phyloP scores from a whole-genome alignment of 1,140 invertebrate genomes.

The Drosophila tsacasi region DNA sequence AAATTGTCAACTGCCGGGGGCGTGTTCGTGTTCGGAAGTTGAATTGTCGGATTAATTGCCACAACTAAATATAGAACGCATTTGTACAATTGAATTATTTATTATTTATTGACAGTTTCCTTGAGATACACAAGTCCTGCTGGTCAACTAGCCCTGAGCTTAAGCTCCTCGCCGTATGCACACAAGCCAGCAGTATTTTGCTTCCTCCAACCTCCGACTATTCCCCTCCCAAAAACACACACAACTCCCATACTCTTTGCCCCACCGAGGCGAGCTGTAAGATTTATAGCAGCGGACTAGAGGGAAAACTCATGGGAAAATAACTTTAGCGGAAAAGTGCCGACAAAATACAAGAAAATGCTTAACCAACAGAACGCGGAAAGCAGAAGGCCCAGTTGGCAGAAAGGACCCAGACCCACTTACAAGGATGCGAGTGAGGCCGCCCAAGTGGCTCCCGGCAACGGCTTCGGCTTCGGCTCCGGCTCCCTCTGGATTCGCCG shows the following conservation, averaged over 20 bases:
- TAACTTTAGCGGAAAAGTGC: constrained; percentile 82
- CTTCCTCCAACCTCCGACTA: background rate
- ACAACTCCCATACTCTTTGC: background rate
- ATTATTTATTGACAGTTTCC: constrained; percentile 69
- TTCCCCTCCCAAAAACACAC: background rate
- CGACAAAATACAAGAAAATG: constrained; percentile 81
- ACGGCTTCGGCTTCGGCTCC: background rate
- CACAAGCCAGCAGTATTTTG: constrained; percentile 20
- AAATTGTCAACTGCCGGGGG: constrained; percentile 34
- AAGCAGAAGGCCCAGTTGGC: constrained; percentile 34
- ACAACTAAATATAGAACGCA: constrained; percentile 45
- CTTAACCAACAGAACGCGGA: constrained; percentile 76
- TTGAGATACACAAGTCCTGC: constrained; percentile 38
- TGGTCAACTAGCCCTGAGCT: constrained; percentile 36
- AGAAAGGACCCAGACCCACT: constrained; percentile 29
- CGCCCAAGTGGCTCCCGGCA: constrained; percentile 32
- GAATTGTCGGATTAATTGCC: constrained; percentile 71
- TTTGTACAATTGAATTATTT: constrained; percentile 63
- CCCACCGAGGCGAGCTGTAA: constrained; percentile 42
- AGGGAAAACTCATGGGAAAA: constrained; percentile 73
- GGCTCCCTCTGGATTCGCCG: constrained; percentile 51
- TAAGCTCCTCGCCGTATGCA: constrained; percentile 66
- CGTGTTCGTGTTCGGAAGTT: constrained; percentile 42
- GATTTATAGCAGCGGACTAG: constrained; percentile 69
- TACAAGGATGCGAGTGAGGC: constrained; percentile 35